A percentile compares a stretch with the other conserved stretches of the same genome.
Conservation (phyloP, 2,113 vertebrate species). For the Vidua chalybeata region DNA sequence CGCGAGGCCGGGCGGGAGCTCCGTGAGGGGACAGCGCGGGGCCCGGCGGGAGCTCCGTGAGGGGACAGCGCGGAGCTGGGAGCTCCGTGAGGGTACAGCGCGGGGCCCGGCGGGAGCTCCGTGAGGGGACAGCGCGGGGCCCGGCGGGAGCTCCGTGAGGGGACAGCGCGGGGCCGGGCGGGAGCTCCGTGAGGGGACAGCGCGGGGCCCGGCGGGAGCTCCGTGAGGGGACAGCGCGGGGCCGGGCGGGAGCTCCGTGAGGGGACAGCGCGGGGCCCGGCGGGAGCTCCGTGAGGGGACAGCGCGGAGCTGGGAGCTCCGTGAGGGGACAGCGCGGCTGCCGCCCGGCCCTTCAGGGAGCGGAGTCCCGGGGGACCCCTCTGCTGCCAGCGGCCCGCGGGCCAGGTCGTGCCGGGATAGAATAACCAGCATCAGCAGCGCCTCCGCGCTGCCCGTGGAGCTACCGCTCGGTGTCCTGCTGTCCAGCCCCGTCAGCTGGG, state of each 20-base stretch:
- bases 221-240: accelerated
- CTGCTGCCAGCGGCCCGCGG: neutral
- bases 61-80: neutral
- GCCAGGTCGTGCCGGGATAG: neutral
- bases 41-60: accelerated
- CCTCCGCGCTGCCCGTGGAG: accelerated
- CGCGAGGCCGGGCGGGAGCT: accelerated
- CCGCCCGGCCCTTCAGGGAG: neutral
- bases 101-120: accelerated
- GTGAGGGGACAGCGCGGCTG: too few relatives aligned
- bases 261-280: neutral
- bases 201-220: accelerated
- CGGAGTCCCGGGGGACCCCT: too few relatives aligned
- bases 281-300: accelerated
- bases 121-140: neutral
- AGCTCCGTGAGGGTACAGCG: accelerated
- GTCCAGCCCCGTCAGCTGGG: neutral
- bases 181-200: too few relatives aligned
- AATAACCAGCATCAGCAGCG: accelerated
- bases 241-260: accelerated
- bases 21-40: accelerated
- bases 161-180: too few relatives aligned
- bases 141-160: accelerated
- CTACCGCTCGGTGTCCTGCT: accelerated
- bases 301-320: too few relatives aligned